These are phyloP conservation scores for Diadumene lineata DNA, from an alignment of 92 coral and sea anemone species.

Conservation along the genomic window DNA sequence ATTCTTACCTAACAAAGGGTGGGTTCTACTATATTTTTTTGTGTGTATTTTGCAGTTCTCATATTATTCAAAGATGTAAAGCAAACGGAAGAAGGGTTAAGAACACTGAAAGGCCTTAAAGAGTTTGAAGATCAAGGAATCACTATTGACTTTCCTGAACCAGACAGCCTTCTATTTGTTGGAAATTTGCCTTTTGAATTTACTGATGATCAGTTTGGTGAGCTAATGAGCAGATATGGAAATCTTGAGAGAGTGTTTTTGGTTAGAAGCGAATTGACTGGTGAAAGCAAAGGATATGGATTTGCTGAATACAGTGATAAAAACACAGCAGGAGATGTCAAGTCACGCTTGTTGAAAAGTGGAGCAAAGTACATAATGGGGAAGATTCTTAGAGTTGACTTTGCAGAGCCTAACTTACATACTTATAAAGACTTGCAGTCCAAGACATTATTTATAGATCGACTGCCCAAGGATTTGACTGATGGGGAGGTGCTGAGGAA, in stretches of 20 bases:
- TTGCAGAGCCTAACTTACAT: slow-evolving; percentile 71
- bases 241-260: slow-evolving; percentile 73
- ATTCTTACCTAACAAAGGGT: no score
- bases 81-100: slow-evolving; percentile 13
- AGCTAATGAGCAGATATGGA: slow-evolving; percentile 88
- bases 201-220: slow-evolving; percentile 74
- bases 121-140: slow-evolving; percentile 63
- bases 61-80: slow-evolving; percentile 5
- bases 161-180: slow-evolving; percentile 80
- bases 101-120: slow-evolving; percentile 28
- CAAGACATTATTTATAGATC: slow-evolving; percentile 82
- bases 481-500: slow-evolving; percentile 71
- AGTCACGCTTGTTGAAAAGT: slow-evolving; percentile 67
- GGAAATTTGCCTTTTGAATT: slow-evolving; percentile 90
- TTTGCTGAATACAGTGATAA: slow-evolving; percentile 78
- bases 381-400: slow-evolving; percentile 78
- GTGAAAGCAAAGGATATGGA: slow-evolving; percentile 95
- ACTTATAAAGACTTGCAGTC: slow-evolving; percentile 82
- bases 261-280: slow-evolving; percentile 76
- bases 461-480: slow-evolving; percentile 78
- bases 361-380: slow-evolving; percentile 82
- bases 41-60: background rate
- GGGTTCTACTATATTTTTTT: no score
- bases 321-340: slow-evolving; percentile 70
- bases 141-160: slow-evolving; percentile 65